Evolutionary conservation across 2,797 vertebrate genomes (phyloP), one percentile per base, ranked within the genome.

Genomic region (Bovichtus variegatus): DNA sequence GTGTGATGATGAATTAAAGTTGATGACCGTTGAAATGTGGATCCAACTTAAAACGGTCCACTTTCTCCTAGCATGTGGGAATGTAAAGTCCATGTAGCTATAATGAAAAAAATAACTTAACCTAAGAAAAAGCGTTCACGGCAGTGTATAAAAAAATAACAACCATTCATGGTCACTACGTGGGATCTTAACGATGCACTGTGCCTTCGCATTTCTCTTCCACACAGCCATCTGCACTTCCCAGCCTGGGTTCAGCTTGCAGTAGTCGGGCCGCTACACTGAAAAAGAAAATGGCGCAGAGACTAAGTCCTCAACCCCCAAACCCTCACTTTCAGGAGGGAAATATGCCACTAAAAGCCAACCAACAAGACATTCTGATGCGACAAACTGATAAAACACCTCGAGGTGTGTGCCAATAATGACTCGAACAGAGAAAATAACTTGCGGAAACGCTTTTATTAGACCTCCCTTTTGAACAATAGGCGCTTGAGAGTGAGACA

Each of bases 281-380:
- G 92, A 95, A 98, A 99, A 98, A 99, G 96, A 99, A 99, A 99
- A 99, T 99, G 98, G 98, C 98, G 98, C 97, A 99, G 98, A 99
- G 98, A 99, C 98, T 99, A 99, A 99, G 98, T 99, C 98, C 97
- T 96, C 96, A 99, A 96, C 95, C 96, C 96, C 96, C 97, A 98
- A 96, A 97, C 96, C 97, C 95, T 97, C 95, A 95, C 92, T 95
- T 96, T 96, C 92, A 94, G 89, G 76, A 74, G 79, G 68, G 76
- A 89, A 93, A 87, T 92, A 70, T 36, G 82, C 66, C 11, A 60
- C 55, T 55, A 84, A 86, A 82, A 67, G 27, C 69, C 0, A 0
- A 2, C 16, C 44, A 71, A 87, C 75, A 65, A 82, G 4, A 27
- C 0, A 36, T 49, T 71, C 60, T 9, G 51, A 76, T 18, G 2